These are phyloP conservation scores for Pachymerium ferrugineum DNA, from an alignment of 2,888 invertebrate genomes.

Conservation along the genomic window DNA sequence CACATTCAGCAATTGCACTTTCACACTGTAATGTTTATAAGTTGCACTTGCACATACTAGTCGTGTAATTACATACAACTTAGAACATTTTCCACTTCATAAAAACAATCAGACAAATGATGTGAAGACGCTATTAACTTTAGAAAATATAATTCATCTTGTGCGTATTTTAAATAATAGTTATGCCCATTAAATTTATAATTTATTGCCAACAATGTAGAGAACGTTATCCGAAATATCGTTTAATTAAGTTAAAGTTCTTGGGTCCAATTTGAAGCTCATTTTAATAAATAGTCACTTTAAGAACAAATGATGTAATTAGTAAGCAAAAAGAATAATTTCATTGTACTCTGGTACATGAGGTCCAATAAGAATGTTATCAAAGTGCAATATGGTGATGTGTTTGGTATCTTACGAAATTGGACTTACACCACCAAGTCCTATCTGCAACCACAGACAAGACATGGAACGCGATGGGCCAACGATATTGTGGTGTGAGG, in stretches of 20 bases:
- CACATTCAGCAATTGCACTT: neutral
- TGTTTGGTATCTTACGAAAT: slow-evolving; percentile 9
- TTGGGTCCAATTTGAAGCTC: neutral
- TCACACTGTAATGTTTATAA: neutral
- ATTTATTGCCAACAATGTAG: neutral
- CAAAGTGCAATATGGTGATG: slow-evolving; percentile 5
- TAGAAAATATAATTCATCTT: too few species aligned
- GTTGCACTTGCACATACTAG: neutral
- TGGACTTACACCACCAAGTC: slow-evolving; percentile 5
- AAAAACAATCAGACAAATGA: neutral
- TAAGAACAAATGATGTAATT: neutral
- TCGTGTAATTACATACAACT: neutral
- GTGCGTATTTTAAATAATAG: too few species aligned
- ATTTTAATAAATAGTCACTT: slow-evolving; percentile 22
- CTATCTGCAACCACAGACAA: slow-evolving; percentile 23
- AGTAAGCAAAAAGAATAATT: neutral
- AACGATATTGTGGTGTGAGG: slow-evolving; percentile 19
- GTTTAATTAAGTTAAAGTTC: neutral
- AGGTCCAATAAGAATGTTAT: too few species aligned
- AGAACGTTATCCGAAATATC: neutral
- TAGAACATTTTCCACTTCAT: neutral
- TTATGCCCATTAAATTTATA: neutral
- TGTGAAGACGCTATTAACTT: neutral
- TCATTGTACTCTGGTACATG: neutral
- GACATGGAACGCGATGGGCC: slow-evolving; percentile 10